Evolutionary conservation across 2,888 invertebrate species (phyloP).

Genomic region (Sphaerophoria rueppellii): DNA sequence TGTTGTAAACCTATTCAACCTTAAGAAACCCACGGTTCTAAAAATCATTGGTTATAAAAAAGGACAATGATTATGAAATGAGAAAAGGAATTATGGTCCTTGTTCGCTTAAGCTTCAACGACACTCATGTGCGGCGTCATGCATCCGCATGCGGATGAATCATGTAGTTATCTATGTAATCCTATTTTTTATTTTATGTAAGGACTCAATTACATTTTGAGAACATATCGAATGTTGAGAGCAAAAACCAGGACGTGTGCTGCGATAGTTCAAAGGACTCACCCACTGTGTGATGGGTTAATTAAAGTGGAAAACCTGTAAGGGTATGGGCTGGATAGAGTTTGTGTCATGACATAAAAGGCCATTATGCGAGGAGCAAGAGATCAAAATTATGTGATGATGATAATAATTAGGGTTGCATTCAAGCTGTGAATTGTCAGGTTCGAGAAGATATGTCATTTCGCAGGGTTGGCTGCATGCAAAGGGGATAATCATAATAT

Average conservation of each 20-base stretch:
- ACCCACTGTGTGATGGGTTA: constrained; percentile 51
- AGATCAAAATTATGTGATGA: constrained; percentile 61
- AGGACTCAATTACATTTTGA: constrained; percentile 57
- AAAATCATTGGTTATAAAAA: constrained; percentile 26
- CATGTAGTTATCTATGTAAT: constrained; percentile 38
- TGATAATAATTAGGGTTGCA: constrained; percentile 68
- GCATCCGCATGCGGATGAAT: constrained; percentile 18
- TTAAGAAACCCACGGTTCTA: neutral
- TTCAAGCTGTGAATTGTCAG: constrained; percentile 43
- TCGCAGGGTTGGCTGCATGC: neutral
- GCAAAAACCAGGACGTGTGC: constrained; percentile 50
- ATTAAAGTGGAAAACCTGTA: constrained; percentile 56
- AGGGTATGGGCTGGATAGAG: neutral
- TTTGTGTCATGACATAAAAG: constrained; percentile 5
- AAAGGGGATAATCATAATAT: constrained; percentile 54
- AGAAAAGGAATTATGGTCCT: constrained; percentile 2
- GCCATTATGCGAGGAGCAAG: neutral
- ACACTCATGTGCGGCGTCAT: neutral
- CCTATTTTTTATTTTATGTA: constrained; percentile 54
- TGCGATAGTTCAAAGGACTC: constrained; percentile 55
- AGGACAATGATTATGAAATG: constrained; percentile 39
- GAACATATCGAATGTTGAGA: constrained; percentile 36
- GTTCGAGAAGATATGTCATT: neutral
- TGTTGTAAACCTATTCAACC: too few species aligned
- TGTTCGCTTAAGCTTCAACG: constrained; percentile 14